A percentile compares a stretch with the other conserved stretches of the same genome.
Evolutionary conservation across 2,797 vertebrate genomes (phyloP).

Genomic region (Pantherophis vulpinus): DNA sequence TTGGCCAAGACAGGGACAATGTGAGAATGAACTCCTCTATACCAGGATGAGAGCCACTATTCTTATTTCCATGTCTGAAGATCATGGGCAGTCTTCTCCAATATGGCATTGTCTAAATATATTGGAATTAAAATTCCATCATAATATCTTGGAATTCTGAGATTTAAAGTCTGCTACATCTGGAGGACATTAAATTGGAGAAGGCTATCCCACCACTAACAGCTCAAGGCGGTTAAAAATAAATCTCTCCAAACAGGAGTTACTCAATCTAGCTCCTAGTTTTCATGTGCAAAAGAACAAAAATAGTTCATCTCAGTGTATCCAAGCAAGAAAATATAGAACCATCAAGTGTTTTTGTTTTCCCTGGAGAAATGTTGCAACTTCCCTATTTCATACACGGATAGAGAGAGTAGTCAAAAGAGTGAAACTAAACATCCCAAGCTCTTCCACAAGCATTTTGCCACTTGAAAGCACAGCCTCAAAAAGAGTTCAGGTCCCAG

Average conservation of each 20-base stretch:
- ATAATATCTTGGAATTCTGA: neutral
- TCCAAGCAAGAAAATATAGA: neutral
- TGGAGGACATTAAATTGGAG: neutral
- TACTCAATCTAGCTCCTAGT: neutral
- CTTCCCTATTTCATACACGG: neutral
- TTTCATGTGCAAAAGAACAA: neutral
- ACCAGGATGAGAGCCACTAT: neutral
- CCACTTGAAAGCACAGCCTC: conserved; percentile 22
- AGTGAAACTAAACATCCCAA: neutral
- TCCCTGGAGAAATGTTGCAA: neutral
- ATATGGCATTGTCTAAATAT: neutral
- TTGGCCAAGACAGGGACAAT: neutral
- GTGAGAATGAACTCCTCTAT: neutral
- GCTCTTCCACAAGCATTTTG: neutral
- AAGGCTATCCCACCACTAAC: neutral
- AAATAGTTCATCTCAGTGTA: neutral
- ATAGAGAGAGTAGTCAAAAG: neutral
- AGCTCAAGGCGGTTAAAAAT: neutral
- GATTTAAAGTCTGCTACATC: neutral
- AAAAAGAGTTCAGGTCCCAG: neutral
- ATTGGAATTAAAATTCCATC: neutral
- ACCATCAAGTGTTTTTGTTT: neutral
- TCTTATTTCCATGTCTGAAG: neutral
- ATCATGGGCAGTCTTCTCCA: neutral
- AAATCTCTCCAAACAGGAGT: neutral